Base-by-base conservation (phyloP, 2,113 vertebrate species). In the Vulpes vulpes region DNA sequence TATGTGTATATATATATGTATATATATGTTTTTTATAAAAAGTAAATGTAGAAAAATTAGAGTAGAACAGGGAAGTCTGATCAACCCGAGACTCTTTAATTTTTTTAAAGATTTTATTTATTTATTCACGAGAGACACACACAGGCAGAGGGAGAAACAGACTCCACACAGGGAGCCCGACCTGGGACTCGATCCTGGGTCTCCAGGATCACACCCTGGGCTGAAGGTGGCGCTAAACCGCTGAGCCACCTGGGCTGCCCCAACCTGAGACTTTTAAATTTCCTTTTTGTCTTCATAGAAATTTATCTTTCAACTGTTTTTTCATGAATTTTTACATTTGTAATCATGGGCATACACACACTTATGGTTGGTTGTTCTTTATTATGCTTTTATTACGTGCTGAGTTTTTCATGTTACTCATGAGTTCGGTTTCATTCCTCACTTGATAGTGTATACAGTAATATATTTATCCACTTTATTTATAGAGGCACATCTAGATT, bases 21-120 rank as follows among this genome's bases (percentile, higher is more conserved):
- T 89, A 22, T 89, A 30, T 78, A 65, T 95, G 67, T 95, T 92
- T 10, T 62, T 82, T 8, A 71, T 74, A 78, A 82, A 81, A 82
- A 35, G 51, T 91, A 78, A 79, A 23, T 60, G 53, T 15, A 67
- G 3, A 86, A 89, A 92, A 82, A 8, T 32, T 60, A 88, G 19
- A 78, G 12, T 51, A 43, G 62, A 76, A 71, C 23, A 55, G 3
- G 5, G 8, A 82, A 71, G 8, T 82, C 5, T 1, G 0, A 53
- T 5, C 30, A 67, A 3, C 8, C 38, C 6, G 20, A 73, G 20
- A 4, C 32, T 86, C 12, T 3, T 89, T 9, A 20, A 12, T 80
- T 80, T 20, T 43, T 43, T 43, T 6, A 4, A 43, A 43, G 35
- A 43, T 43, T 7, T 43, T 43, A 7, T 43, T 43, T 43, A 43